Conservation (phyloP, 2,113 vertebrate species). For the Ptilonorhynchus violaceus region DNA sequence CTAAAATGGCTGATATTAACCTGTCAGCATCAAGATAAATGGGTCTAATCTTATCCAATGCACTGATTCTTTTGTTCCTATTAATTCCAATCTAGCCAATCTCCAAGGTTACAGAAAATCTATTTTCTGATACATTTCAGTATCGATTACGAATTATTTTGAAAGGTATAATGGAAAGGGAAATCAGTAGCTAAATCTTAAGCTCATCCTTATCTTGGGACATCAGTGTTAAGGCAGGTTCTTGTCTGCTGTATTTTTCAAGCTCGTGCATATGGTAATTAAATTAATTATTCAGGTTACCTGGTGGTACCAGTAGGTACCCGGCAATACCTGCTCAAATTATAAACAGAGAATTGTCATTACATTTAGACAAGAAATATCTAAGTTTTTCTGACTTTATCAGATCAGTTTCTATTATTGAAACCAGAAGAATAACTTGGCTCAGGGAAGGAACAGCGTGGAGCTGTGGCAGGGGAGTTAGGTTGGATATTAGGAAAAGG, state of each 20-base stretch:
- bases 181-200: slow-evolving; percentile 3
- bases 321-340: not conserved
- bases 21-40: not conserved
- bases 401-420: not conserved
- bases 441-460: not conserved
- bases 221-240: not conserved
- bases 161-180: not conserved
- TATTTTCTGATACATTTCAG: not conserved
- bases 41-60: not conserved
- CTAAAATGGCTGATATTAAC: not conserved
- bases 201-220: not conserved
- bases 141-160: slow-evolving; percentile 19
- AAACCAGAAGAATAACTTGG: not conserved
- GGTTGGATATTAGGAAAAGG: not conserved
- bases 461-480: no score
- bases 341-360: not conserved
- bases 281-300: not conserved
- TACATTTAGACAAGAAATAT: not conserved
- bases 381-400: not conserved
- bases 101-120: not conserved
- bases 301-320: not conserved
- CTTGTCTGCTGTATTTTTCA: not conserved
- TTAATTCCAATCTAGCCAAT: not conserved
- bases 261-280: not conserved
- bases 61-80: not conserved